Evolutionary conservation across 2,113 vertebrate genomes (phyloP).

Genomic region (Pterophyllum scalare): DNA sequence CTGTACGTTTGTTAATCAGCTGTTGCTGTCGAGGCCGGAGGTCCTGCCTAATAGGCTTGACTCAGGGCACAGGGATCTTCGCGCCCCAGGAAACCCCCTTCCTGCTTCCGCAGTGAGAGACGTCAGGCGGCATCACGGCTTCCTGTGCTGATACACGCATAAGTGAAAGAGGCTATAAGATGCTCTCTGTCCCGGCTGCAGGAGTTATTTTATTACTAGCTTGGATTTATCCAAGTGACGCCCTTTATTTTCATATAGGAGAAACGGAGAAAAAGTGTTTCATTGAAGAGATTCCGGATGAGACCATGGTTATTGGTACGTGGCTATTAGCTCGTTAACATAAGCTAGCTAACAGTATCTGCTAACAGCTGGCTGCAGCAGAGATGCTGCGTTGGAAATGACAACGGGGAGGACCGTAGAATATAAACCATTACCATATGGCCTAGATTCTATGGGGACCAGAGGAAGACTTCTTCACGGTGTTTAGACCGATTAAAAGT

Average conservation of each 20-base stretch:
- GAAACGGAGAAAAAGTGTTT: constrained; percentile 96
- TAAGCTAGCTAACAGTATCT: constrained; percentile 18
- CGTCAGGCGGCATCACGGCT: constrained; percentile 30
- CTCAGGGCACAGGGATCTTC: accelerated
- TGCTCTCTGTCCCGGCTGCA: constrained; percentile 39
- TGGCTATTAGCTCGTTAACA: background rate
- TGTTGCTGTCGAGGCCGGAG: background rate
- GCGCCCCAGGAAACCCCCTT: constrained; percentile 61
- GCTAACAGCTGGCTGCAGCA: constrained; percentile 35
- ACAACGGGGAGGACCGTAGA: background rate
- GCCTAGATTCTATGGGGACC: too few relatives aligned
- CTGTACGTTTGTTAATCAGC: too few relatives aligned
- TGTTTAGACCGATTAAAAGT: background rate
- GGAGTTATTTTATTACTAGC: constrained; percentile 39
- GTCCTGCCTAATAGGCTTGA: background rate
- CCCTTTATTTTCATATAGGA: constrained; percentile 92
- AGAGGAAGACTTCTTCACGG: background rate
- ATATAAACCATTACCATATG: too few relatives aligned
- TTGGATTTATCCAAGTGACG: constrained; percentile 64
- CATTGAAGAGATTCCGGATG: constrained; percentile 94
- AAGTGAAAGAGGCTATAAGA: constrained; percentile 45
- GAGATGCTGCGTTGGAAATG: background rate
- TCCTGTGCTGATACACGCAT: constrained; percentile 10
- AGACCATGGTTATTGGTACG: constrained; percentile 96
- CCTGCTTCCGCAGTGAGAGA: constrained; percentile 67